phyloP scores from a whole-genome alignment of 92 coral and sea anemone genomes.

The Montipora capitata region DNA sequence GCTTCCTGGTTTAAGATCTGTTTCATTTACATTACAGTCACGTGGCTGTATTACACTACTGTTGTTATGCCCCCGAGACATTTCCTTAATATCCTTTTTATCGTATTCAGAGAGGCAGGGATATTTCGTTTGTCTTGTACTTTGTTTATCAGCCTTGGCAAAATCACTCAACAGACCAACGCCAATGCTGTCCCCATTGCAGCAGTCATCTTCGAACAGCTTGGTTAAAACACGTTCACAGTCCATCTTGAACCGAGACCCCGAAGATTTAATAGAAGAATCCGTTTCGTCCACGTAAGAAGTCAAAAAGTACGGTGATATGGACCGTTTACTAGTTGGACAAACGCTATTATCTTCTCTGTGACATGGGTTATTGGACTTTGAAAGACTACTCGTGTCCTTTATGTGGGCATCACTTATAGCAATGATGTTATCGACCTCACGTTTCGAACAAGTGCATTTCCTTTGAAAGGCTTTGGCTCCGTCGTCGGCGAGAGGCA shows the following conservation, averaged over 20 bases:
- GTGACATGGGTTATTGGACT: background rate
- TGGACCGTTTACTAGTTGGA: background rate
- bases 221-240: constrained; percentile 12
- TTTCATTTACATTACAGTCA: background rate
- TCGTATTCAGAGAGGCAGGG: background rate
- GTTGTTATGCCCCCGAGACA: background rate
- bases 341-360: background rate
- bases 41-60: background rate
- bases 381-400: background rate
- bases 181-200: background rate
- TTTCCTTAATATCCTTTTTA: background rate
- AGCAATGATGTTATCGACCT: background rate
- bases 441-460: background rate
- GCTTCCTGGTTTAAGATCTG: background rate
- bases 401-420: background rate
- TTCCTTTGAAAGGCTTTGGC: background rate
- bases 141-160: background rate
- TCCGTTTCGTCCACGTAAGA: background rate
- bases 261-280: background rate
- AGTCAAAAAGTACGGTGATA: background rate
- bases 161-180: background rate
- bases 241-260: constrained; percentile 13
- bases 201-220: background rate
- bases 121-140: background rate
- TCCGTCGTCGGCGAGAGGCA: background rate